Conservation (phyloP, 1,140 invertebrate genomes). For the Colletes latitarsis region DNA sequence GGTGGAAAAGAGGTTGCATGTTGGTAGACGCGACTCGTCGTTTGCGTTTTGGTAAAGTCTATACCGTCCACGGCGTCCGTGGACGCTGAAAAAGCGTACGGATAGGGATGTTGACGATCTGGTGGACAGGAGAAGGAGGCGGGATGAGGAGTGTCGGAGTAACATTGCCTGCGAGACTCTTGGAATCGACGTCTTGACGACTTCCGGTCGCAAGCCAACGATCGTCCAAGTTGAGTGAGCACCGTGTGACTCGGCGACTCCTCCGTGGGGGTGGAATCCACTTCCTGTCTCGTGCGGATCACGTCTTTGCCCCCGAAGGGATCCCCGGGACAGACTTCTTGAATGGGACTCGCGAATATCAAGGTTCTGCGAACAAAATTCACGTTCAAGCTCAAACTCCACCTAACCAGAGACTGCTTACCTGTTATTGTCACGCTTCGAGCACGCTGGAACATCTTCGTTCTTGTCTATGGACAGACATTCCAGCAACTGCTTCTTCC, state of each 20-base stretch:
- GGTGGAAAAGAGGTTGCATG: conserved; percentile 55
- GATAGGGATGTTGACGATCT: conserved; percentile 32
- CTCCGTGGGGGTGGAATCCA: conserved; percentile 80
- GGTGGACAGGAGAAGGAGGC: conserved; percentile 18
- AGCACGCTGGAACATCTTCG: neutral
- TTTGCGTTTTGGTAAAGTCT: neutral
- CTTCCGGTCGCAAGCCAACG: conserved; percentile 68
- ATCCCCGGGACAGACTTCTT: conserved; percentile 83
- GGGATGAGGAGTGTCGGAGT: conserved; percentile 7
- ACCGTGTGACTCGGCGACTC: conserved; percentile 81
- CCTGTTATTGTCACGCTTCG: conserved; percentile 42
- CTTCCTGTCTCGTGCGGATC: conserved; percentile 78
- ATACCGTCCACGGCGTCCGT: conserved; percentile 19
- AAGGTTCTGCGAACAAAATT: conserved; percentile 72
- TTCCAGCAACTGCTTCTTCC: conserved; percentile 42
- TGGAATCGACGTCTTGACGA: conserved; percentile 7
- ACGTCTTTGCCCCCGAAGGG: conserved; percentile 82
- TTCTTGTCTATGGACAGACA: neutral
- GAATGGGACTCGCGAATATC: conserved; percentile 84
- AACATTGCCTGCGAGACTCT: conserved; percentile 4
- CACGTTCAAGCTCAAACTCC: neutral
- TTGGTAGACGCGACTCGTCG: conserved; percentile 7
- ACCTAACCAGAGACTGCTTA: neutral
- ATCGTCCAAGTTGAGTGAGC: conserved; percentile 80
- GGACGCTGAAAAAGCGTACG: conserved; percentile 37